These are phyloP conservation scores for Crotalus horridus DNA, from an alignment of 2,113 vertebrate species.

Conservation along the genomic window DNA sequence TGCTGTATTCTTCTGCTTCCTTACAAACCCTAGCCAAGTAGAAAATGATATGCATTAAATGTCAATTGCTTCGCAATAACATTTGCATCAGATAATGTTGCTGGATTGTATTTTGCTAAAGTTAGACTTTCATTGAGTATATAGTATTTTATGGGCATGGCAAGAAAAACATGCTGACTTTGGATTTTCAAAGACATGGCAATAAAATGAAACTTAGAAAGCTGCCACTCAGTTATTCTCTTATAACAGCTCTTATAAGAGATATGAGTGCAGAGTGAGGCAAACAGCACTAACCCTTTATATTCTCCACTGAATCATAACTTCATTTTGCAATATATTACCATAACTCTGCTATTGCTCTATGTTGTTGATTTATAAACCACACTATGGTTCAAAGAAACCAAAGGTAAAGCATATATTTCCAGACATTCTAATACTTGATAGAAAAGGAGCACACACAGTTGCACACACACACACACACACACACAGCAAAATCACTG, in stretches of 20 bases:
- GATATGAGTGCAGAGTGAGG: background rate
- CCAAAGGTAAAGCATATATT: background rate
- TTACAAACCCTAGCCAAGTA: background rate
- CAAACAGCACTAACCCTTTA: background rate
- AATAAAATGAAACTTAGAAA: background rate
- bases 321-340: background rate
- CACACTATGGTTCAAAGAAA: background rate
- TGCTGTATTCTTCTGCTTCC: accelerated
- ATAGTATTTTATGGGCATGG: background rate
- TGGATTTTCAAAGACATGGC: background rate
- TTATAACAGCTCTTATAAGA: background rate
- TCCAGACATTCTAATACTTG: background rate
- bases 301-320: background rate
- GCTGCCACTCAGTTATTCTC: background rate
- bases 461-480: background rate
- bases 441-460: background rate
- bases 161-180: background rate
- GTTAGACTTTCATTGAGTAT: background rate
- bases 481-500: background rate
- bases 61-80: background rate
- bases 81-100: background rate
- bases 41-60: background rate
- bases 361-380: background rate
- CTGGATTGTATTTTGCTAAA: background rate
- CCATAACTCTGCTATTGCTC: background rate